A percentile compares a stretch with the other conserved stretches of the same genome.
Evolutionary conservation across 1,140 invertebrate genomes (phyloP).

Genomic region (Megathymus violae): DNA sequence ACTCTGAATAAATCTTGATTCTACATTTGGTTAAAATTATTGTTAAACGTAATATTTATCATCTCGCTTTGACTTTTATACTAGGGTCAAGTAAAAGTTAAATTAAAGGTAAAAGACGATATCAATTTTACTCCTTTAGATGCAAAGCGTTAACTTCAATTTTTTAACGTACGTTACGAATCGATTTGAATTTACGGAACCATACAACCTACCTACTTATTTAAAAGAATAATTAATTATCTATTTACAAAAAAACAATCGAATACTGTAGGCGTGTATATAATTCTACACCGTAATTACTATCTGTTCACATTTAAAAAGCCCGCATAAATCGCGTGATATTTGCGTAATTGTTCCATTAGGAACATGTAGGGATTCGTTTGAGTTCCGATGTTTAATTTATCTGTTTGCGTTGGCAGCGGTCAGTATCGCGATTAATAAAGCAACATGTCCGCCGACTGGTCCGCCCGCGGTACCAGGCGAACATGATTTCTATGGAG

Average conservation of each 20-base stretch:
- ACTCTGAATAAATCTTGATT: too few relatives aligned
- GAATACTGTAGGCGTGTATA: background rate
- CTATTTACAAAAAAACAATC: constrained; percentile 7
- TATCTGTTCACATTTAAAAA: constrained; percentile 28
- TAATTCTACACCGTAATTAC: background rate
- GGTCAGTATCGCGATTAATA: constrained; percentile 58
- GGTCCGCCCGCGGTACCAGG: constrained; percentile 70
- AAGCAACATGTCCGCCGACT: constrained; percentile 75
- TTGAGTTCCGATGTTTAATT: constrained; percentile 39
- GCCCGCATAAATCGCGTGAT: constrained; percentile 22
- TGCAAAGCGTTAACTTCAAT: too few relatives aligned
- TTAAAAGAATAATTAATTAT: too few relatives aligned
- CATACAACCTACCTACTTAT: too few relatives aligned
- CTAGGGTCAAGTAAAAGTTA: too few relatives aligned
- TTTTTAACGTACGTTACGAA: too few relatives aligned
- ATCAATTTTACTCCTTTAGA: too few relatives aligned
- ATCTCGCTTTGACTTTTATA: too few relatives aligned
- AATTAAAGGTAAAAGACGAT: too few relatives aligned
- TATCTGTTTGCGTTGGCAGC: constrained; percentile 46
- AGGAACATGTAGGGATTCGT: constrained; percentile 37
- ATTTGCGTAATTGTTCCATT: constrained; percentile 37
- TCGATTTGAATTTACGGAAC: too few relatives aligned
- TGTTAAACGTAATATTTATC: too few relatives aligned
- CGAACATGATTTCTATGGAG: constrained; percentile 61
- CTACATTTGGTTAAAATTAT: too few relatives aligned